These are phyloP conservation scores for Planococcus citri DNA, from an alignment of 1,140 invertebrate genomes.

Conservation along the genomic window DNA sequence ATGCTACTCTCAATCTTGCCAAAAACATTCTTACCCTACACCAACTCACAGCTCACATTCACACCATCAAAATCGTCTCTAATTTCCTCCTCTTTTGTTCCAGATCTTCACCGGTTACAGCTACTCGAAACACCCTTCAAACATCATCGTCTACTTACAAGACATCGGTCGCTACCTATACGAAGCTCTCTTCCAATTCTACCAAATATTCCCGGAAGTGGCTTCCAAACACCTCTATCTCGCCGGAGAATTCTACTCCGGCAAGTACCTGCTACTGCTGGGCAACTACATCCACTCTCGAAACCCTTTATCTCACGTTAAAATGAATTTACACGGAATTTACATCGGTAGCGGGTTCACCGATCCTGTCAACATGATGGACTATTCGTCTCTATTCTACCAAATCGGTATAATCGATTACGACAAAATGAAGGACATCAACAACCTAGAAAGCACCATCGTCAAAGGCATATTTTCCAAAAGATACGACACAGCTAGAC, in stretches of 20 bases:
- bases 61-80: no score
- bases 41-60: no score
- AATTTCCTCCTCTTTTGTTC: not conserved
- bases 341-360: constrained; percentile 53
- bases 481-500: not conserved
- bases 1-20: no score
- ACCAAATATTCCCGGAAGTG: constrained; percentile 53
- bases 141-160: constrained; percentile 50
- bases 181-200: constrained; percentile 43
- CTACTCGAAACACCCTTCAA: constrained; percentile 42
- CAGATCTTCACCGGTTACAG: constrained; percentile 38
- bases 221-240: constrained; percentile 56
- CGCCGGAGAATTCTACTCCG: constrained; percentile 76
- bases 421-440: constrained; percentile 29
- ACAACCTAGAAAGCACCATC: constrained; percentile 30
- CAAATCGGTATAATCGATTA: constrained; percentile 49
- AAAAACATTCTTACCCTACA: no score
- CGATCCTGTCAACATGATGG: constrained; percentile 48
- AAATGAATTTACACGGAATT: constrained; percentile 35
- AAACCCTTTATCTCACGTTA: constrained; percentile 26
- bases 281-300: constrained; percentile 59
- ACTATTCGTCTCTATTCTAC: constrained; percentile 51
- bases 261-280: constrained; percentile 70
- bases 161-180: constrained; percentile 33
- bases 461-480: not conserved